Base-by-base conservation (phyloP, 2,797 vertebrate species). In the Pteropus rufus region DNA sequence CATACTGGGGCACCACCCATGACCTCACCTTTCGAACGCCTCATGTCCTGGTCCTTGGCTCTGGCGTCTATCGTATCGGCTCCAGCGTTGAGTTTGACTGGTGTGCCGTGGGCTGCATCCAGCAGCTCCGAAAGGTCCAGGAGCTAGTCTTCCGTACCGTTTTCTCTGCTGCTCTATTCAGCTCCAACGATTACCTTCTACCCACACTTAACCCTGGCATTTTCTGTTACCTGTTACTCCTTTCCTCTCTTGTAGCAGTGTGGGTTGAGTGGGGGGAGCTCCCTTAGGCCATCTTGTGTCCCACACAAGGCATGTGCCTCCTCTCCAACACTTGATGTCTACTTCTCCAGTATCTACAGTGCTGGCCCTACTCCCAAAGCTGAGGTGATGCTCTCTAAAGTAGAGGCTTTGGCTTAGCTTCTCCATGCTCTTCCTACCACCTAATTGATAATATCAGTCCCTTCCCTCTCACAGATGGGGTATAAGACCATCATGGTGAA, bases 401-500 rank as follows among this genome's bases (percentile, higher is more conserved):
- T 15, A 21, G 18, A n/a, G 79, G 26, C 70, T 79, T 54, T 36
- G 65, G 29, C 88, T 89, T 46, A 6, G 19, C 73, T 62, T 80
- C 54, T 80, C 23, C 8, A 0, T 46, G 54, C 24, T 64, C 34
- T 77, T 76, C 54, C 39, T 93, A 60, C 36, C 46, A 34, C 34
- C 39, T 64, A 2, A 64, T 72, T 7, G 21, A 65, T 94, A 56
- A 1, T 60, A 11, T 6, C 39, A 1, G 21, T 46, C 62, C 19
- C 9, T 70, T 77, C 76, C 46, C 64, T 65, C 0, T 67, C 41
- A 7, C 97, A 99, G 99, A 99, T 99, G 99, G 99, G 99, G 21
- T 99, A 99, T 97, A 99, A 99, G 98, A 99, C 99, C 0, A 99
- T 99, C 97, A 99, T 99, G 99, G 99, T 99, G 97, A 99, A 99